phyloP scores from a whole-genome alignment of 2,888 invertebrate genomes.

The Apotomis turbidana region DNA sequence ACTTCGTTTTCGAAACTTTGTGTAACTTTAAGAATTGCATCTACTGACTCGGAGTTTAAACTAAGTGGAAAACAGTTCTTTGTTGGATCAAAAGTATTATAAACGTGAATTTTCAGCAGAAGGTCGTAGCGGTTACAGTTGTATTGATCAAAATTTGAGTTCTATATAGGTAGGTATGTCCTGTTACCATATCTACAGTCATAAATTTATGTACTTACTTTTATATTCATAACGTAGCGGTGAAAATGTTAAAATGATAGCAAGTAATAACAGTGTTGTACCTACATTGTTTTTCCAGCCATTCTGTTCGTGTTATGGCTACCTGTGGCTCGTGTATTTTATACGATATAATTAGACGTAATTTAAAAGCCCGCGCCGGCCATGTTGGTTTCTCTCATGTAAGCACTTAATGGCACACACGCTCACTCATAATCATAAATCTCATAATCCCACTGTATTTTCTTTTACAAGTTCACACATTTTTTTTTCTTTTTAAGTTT shows the following conservation, averaged over 20 bases:
- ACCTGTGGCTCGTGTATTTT: slow-evolving; percentile 19
- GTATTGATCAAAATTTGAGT: too few species aligned
- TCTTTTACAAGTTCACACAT: too few species aligned
- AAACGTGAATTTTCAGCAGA: background rate
- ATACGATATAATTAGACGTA: slow-evolving; percentile 27
- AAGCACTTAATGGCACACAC: slow-evolving; percentile 25
- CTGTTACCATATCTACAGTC: too few species aligned
- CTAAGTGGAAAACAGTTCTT: slow-evolving; percentile 12
- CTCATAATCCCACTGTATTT: too few species aligned
- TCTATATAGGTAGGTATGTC: too few species aligned
- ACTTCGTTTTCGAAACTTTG: slow-evolving; percentile 5
- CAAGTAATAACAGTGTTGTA: background rate
- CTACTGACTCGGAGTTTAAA: slow-evolving; percentile 11
- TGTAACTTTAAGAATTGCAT: slow-evolving; percentile 14
- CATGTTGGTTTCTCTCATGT: too few species aligned
- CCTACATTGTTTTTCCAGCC: background rate
- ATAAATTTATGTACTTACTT: too few species aligned
- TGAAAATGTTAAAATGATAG: too few species aligned
- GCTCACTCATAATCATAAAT: background rate
- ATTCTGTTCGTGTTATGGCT: background rate
- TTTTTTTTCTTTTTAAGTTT: too few species aligned
- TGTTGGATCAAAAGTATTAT: background rate
- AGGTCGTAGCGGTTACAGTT: background rate
- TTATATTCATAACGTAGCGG: too few species aligned
- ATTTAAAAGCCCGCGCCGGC: slow-evolving; percentile 20